Conservation (phyloP, 2,888 invertebrate genomes). For the Microplitis deprimator region DNA sequence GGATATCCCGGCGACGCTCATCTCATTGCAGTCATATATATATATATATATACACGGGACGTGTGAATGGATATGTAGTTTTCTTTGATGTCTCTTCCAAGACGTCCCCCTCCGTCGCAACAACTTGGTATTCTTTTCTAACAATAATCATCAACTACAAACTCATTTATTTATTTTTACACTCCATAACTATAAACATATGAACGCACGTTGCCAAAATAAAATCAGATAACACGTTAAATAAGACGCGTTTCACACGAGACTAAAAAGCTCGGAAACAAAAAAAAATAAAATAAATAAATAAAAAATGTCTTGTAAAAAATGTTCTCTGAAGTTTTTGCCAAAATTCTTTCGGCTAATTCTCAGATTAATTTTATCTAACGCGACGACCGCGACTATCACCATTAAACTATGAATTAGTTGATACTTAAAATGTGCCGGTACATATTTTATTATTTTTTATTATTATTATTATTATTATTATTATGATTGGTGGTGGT, state of each 20-base stretch:
- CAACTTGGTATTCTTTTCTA: slow-evolving; percentile 45
- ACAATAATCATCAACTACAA: slow-evolving; percentile 39
- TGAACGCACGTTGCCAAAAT: neutral
- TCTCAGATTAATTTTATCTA: neutral
- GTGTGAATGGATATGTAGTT: slow-evolving; percentile 70
- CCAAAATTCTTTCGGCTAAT: slow-evolving; percentile 12
- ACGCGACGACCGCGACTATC: neutral
- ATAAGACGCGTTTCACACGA: slow-evolving; percentile 15
- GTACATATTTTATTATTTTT: too few species aligned
- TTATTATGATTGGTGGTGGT: too few species aligned
- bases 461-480: too few species aligned
- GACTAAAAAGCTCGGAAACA: neutral
- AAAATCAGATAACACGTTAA: slow-evolving; percentile 31
- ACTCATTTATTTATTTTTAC: slow-evolving; percentile 29
- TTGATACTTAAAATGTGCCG: too few species aligned
- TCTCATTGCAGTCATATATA: slow-evolving; percentile 16
- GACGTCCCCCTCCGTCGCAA: slow-evolving; percentile 32
- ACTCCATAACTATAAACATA: slow-evolving; percentile 7
- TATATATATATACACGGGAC: slow-evolving; percentile 51
- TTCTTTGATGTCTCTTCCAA: slow-evolving; percentile 66
- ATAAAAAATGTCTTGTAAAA: neutral
- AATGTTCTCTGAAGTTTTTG: slow-evolving; percentile 13
- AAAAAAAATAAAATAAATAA: too few species aligned
- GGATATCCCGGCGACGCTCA: slow-evolving; percentile 29
- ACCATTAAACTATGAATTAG: neutral